Conservation (phyloP, 37 sponge, comb jelly and placozoan genomes). For the Haliclona indistincta region DNA sequence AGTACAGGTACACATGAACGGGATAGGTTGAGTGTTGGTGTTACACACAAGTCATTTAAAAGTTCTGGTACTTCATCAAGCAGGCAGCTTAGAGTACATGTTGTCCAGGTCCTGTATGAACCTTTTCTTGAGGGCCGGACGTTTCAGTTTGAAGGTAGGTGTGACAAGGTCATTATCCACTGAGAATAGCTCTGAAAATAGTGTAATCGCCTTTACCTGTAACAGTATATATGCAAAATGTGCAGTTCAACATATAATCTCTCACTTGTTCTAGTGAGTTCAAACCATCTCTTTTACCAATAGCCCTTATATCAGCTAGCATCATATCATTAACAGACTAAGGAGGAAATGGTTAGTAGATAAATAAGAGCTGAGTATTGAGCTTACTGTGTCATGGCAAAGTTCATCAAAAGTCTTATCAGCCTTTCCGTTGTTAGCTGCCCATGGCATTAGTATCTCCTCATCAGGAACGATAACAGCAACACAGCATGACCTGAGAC, state of each 20-base stretch:
- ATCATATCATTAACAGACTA: conserved; percentile 35
- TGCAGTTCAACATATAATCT: too few species aligned
- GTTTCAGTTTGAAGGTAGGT: conserved; percentile 90
- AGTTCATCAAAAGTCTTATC: conserved; percentile 68
- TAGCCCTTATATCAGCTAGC: conserved; percentile 41
- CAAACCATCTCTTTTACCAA: conserved; percentile 77
- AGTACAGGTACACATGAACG: too few species aligned
- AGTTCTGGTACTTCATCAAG: too few species aligned
- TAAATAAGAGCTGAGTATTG: background rate
- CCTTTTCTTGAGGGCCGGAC: conserved; percentile 55
- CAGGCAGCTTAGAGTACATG: conserved; percentile 70
- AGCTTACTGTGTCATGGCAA: conserved; percentile 68
- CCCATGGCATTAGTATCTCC: conserved; percentile 72
- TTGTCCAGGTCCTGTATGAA: conserved; percentile 70
- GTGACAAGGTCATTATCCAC: conserved; percentile 91
- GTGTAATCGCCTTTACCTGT: conserved; percentile 83
- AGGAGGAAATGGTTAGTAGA: background rate
- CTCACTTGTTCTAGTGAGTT: conserved; percentile 80
- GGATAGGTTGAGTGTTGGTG: too few species aligned
- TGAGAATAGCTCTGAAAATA: conserved; percentile 70
- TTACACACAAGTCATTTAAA: too few species aligned
- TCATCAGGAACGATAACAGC: conserved; percentile 91
- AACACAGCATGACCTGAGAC: conserved; percentile 69
- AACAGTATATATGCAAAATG: too few species aligned
- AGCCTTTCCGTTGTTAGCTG: conserved; percentile 39